Evolutionary conservation across 1,140 invertebrate species (phyloP).

Genomic region (Drosophila serrata): DNA sequence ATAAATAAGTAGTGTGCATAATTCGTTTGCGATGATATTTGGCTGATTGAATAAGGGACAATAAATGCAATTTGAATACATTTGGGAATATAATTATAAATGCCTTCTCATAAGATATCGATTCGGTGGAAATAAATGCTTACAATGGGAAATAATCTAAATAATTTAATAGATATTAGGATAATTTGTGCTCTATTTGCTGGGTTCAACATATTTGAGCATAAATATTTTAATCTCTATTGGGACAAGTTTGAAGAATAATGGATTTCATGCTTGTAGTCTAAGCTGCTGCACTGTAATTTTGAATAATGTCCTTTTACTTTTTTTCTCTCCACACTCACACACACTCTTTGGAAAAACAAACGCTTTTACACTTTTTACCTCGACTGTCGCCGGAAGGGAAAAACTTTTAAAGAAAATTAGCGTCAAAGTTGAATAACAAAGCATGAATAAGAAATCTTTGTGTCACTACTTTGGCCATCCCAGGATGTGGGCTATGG

Average conservation of each 20-base stretch:
- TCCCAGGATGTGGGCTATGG: slow-evolving; percentile 25
- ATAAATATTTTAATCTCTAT: background rate
- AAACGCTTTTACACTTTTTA: slow-evolving; percentile 46
- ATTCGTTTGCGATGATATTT: slow-evolving; percentile 48
- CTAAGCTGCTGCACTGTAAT: background rate
- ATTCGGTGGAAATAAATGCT: background rate
- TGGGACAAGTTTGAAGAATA: background rate
- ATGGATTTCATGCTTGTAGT: background rate
- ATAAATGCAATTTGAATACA: slow-evolving; percentile 18
- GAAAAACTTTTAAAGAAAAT: slow-evolving; percentile 72
- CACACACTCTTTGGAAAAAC: background rate
- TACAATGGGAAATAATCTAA: slow-evolving; percentile 1
- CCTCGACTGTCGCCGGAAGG: slow-evolving; percentile 19
- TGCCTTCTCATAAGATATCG: background rate
- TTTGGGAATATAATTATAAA: slow-evolving; percentile 9
- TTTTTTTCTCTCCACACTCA: background rate
- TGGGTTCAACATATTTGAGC: background rate
- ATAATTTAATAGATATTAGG: background rate
- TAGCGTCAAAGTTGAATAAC: slow-evolving; percentile 80
- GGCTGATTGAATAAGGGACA: slow-evolving; percentile 40
- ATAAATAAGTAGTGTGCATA: slow-evolving; percentile 24
- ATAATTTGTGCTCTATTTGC: background rate
- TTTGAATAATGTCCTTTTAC: slow-evolving; percentile 3
- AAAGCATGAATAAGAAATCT: slow-evolving; percentile 79
- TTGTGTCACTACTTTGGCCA: slow-evolving; percentile 59